These are phyloP conservation scores for Fundulus diaphanus DNA, from an alignment of 2,797 vertebrate genomes.

Conservation along the genomic window DNA sequence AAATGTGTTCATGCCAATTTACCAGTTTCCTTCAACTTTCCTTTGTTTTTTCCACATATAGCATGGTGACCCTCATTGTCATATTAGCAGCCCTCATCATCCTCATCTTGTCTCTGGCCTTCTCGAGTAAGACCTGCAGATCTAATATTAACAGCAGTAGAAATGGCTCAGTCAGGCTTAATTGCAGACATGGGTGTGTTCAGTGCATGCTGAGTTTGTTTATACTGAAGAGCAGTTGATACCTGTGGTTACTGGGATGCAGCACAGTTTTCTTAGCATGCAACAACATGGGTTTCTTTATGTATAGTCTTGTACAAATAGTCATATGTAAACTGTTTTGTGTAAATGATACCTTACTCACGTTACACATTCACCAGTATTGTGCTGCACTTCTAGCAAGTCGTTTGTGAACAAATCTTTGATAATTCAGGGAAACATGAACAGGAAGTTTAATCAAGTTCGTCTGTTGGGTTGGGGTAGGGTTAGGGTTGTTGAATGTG, in stretches of 20 bases:
- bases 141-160: not conserved
- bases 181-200: conserved; percentile 25
- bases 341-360: not conserved
- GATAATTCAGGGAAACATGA: too few species aligned
- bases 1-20: not conserved
- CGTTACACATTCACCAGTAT: not conserved
- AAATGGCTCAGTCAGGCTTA: not conserved
- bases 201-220: conserved; percentile 16
- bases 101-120: conserved; percentile 69
- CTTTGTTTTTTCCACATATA: conserved; percentile 44
- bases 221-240: not conserved
- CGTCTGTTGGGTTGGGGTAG: too few species aligned
- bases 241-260: not conserved
- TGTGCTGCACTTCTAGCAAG: not conserved
- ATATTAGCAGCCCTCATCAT: conserved; percentile 64
- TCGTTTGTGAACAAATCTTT: not conserved
- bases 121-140: conserved; percentile 67
- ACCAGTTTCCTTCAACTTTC: not conserved
- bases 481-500: too few species aligned
- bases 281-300: not conserved
- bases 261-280: not conserved
- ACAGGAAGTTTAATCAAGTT: too few species aligned
- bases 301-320: not conserved
- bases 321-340: not conserved
- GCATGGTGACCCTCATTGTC: conserved; percentile 76